A percentile compares a stretch with the other conserved stretches of the same genome.
Conservation (phyloP, 2,113 vertebrate species). For the Plecotus auritus region DNA sequence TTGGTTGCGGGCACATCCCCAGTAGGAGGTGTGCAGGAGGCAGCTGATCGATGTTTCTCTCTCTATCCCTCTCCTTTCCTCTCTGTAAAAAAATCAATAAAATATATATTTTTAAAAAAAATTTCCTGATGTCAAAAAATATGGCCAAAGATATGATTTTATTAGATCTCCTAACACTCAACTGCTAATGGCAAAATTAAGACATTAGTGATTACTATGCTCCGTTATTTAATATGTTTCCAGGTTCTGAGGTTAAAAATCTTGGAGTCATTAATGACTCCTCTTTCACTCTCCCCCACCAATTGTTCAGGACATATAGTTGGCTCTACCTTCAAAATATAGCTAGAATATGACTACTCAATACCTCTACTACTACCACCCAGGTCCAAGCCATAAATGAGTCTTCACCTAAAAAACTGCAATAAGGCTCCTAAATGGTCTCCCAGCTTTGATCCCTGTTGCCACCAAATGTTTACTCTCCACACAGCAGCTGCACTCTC, state of each 20-base stretch:
- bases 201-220: background rate
- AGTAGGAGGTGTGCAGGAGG: no score
- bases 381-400: background rate
- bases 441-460: background rate
- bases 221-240: background rate
- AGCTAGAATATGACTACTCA: background rate
- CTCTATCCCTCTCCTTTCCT: no score
- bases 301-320: background rate
- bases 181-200: background rate
- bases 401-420: background rate
- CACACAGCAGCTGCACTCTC: background rate
- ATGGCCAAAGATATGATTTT: background rate
- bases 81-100: no score
- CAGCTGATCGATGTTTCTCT: no score
- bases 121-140: slow-evolving; percentile 8
- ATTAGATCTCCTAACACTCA: background rate
- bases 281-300: background rate
- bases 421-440: background rate
- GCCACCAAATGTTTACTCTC: background rate
- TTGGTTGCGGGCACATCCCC: no score
- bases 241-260: background rate
- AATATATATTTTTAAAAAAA: no score
- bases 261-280: background rate
- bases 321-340: background rate
- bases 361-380: background rate